These are phyloP conservation scores for Xestia sexstrigata DNA, from an alignment of 2,888 invertebrate genomes.

Conservation along the genomic window DNA sequence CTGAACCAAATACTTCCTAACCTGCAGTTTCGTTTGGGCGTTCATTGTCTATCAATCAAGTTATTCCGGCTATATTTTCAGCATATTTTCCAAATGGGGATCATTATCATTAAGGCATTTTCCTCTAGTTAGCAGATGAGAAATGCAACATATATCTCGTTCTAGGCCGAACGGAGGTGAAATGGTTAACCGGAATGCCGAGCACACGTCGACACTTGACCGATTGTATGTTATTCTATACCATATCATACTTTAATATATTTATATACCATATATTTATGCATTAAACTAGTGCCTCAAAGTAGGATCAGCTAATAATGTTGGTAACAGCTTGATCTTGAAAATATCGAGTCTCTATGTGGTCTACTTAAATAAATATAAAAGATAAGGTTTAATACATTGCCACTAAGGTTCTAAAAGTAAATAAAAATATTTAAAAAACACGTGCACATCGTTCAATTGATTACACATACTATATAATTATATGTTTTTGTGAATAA, in stretches of 20 bases:
- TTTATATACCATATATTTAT: slow-evolving; percentile 60
- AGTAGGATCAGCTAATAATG: slow-evolving; percentile 54
- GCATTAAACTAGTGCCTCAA: slow-evolving; percentile 47
- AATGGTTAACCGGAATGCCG: slow-evolving; percentile 89
- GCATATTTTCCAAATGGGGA: slow-evolving; percentile 28
- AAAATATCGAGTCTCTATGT: slow-evolving; percentile 49
- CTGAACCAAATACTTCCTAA: slow-evolving; percentile 28
- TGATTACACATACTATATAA: neutral
- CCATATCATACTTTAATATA: slow-evolving; percentile 70
- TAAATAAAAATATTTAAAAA: neutral
- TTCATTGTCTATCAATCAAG: slow-evolving; percentile 12
- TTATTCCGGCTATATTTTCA: slow-evolving; percentile 19
- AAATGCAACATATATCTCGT: slow-evolving; percentile 84
- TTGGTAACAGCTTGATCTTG: slow-evolving; percentile 44
- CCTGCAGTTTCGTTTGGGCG: slow-evolving; percentile 31
- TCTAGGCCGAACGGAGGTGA: slow-evolving; percentile 90
- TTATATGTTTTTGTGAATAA: neutral
- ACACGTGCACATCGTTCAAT: neutral
- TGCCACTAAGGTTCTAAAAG: slow-evolving; percentile 3
- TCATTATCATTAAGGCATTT: slow-evolving; percentile 15
- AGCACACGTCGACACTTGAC: slow-evolving; percentile 89
- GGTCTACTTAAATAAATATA: slow-evolving; percentile 28
- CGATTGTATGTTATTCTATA: slow-evolving; percentile 87
- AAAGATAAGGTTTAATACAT: slow-evolving; percentile 17
- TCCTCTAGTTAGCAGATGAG: slow-evolving; percentile 63